Percentiles rank a stretch among this genome's conserved stretches.
phyloP scores from a whole-genome alignment of 2,113 vertebrate genomes.

The Ellobius talpinus region DNA sequence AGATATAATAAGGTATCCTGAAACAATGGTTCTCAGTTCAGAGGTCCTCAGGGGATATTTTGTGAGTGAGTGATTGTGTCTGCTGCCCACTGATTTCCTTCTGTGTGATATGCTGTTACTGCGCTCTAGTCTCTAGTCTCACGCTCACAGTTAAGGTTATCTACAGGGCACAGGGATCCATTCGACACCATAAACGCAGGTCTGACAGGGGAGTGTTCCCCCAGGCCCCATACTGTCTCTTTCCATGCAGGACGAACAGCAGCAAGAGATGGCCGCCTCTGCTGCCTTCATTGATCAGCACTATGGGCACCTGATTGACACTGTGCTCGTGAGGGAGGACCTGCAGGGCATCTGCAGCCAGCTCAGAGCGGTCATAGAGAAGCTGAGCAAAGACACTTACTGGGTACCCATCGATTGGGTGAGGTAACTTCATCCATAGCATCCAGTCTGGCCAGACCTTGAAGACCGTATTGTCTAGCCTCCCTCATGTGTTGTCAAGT shows the following conservation, averaged over 20 bases:
- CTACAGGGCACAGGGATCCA: not conserved
- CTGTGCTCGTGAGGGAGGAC: constrained; percentile 92
- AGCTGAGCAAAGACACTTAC: constrained; percentile 89
- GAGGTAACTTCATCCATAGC: constrained; percentile 82
- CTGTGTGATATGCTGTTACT: not conserved
- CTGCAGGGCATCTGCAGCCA: constrained; percentile 89
- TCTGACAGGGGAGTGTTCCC: not conserved
- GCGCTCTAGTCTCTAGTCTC: not conserved
- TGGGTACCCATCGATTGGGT: constrained; percentile 96
- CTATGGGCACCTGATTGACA: constrained; percentile 93
- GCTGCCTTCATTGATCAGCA: constrained; percentile 92
- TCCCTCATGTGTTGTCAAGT: not conserved
- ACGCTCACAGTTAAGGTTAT: not conserved
- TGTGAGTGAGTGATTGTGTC: not conserved
- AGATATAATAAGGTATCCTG: not conserved
- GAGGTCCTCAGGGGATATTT: not conserved
- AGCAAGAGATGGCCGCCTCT: constrained; percentile 92
- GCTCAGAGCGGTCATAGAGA: constrained; percentile 90
- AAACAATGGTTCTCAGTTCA: not conserved
- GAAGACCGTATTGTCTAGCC: not conserved
- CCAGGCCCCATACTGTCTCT: not conserved
- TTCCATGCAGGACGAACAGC: constrained; percentile 91
- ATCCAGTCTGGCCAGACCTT: not conserved
- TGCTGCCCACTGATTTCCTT: not conserved
- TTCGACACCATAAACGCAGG: not conserved